Conservation (phyloP, 2,888 invertebrate genomes). For the Melanotus villosus region DNA sequence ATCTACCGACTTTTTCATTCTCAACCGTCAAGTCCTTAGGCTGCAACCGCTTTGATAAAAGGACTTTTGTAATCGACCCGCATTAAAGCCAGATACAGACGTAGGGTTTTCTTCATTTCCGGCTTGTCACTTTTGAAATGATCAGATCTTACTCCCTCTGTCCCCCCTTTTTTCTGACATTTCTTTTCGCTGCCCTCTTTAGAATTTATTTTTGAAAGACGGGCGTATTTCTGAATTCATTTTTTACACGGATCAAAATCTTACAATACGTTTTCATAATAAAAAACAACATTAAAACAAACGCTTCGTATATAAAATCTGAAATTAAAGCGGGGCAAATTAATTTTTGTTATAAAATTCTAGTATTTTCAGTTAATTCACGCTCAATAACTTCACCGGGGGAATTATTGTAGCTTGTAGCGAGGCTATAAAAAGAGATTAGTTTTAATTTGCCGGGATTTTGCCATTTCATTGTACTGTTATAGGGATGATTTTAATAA, state of each 20-base stretch:
- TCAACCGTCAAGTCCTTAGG: conserved; percentile 3
- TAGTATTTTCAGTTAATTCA: conserved; percentile 13
- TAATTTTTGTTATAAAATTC: neutral
- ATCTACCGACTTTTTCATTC: conserved; percentile 28
- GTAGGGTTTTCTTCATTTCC: conserved; percentile 41
- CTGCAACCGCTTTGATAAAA: conserved; percentile 28
- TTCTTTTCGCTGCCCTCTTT: neutral
- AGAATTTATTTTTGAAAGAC: too few relatives aligned
- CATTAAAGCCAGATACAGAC: conserved; percentile 27
- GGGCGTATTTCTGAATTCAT: too few relatives aligned
- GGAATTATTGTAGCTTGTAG: conserved; percentile 16
- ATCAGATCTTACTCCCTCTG: conserved; percentile 2
- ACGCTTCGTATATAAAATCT: too few relatives aligned
- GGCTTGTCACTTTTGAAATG: conserved; percentile 32
- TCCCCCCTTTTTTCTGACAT: neutral
- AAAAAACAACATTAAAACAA: too few relatives aligned
- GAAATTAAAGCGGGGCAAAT: neutral
- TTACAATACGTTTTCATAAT: too few relatives aligned
- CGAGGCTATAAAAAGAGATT: conserved; percentile 36
- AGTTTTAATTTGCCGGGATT: conserved; percentile 36
- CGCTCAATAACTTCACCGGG: conserved; percentile 13
- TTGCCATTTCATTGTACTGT: conserved; percentile 31
- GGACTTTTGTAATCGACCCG: conserved; percentile 38
- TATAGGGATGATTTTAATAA: conserved; percentile 40
- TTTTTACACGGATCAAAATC: too few relatives aligned